These are phyloP conservation scores for Laterallus jamaicensis DNA, from an alignment of 2,113 vertebrate genomes.

Conservation along the genomic window DNA sequence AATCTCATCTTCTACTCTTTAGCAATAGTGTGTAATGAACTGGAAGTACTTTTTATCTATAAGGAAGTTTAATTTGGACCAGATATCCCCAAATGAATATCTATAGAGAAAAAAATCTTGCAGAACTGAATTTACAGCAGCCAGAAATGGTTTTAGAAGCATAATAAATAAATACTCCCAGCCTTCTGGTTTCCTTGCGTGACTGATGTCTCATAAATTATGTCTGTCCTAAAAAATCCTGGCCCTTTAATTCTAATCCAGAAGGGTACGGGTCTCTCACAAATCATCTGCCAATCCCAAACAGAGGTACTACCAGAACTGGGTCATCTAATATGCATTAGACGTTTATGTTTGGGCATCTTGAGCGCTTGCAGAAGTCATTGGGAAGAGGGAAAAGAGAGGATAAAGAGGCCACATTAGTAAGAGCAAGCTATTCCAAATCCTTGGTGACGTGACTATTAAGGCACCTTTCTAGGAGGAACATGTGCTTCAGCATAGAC, in stretches of 20 bases:
- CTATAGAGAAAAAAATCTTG: not conserved
- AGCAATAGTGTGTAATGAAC: not conserved
- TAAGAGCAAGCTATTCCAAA: not conserved
- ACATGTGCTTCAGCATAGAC: not conserved
- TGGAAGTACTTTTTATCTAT: not conserved
- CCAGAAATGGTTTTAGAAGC: not conserved
- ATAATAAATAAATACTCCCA: not conserved
- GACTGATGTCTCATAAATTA: not conserved
- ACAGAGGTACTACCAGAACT: not conserved
- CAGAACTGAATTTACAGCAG: not conserved
- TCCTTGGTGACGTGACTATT: not conserved
- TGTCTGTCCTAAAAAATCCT: not conserved
- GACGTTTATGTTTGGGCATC: too few species aligned
- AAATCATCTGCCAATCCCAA: not conserved
- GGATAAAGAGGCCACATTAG: not conserved
- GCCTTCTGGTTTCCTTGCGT: not conserved
- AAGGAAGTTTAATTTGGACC: not conserved
- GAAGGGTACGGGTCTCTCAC: not conserved
- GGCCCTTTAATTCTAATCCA: not conserved
- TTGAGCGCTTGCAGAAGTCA: not conserved
- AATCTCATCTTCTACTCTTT: not conserved
- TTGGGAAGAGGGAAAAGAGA: not conserved
- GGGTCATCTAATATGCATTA: not conserved
- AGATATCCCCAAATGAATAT: not conserved
- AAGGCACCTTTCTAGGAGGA: not conserved